These are phyloP conservation scores for Illadopsis cleaveri DNA, from an alignment of 2,113 vertebrate species.

Conservation along the genomic window DNA sequence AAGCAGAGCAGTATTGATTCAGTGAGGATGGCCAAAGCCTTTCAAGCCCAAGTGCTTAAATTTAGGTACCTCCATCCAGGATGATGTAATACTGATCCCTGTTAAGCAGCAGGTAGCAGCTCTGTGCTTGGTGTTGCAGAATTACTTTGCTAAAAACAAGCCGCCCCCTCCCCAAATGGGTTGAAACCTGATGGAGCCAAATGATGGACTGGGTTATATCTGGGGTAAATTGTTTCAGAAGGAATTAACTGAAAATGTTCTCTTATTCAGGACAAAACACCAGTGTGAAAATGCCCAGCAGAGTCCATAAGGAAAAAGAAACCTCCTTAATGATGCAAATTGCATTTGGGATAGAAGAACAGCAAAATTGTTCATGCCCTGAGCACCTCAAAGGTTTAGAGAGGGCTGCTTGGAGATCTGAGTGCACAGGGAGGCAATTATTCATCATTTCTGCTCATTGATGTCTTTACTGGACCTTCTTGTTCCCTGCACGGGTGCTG, in stretches of 20 bases:
- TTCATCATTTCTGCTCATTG: conserved; percentile 1
- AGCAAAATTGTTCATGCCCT: background rate
- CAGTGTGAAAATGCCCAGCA: background rate
- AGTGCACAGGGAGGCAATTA: background rate
- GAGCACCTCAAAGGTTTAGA: background rate
- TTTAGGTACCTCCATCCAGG: background rate
- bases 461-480: background rate
- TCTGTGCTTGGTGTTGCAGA: background rate
- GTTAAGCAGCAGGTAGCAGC: background rate
- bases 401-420: background rate
- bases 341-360: background rate
- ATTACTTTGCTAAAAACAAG: background rate
- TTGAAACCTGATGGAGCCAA: background rate
- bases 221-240: background rate
- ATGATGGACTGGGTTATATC: background rate
- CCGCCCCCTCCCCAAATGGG: background rate
- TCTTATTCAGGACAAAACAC: background rate
- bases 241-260: background rate
- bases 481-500: background rate
- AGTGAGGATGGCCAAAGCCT: conserved; percentile 9
- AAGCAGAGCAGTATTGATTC: conserved; percentile 39
- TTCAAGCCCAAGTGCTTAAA: background rate
- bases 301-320: background rate
- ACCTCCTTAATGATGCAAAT: background rate
- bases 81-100: background rate